Evolutionary conservation across 2,888 invertebrate species (phyloP), one percentile per base, ranked within the genome.

Genomic region (Pseudococcus viburni): DNA sequence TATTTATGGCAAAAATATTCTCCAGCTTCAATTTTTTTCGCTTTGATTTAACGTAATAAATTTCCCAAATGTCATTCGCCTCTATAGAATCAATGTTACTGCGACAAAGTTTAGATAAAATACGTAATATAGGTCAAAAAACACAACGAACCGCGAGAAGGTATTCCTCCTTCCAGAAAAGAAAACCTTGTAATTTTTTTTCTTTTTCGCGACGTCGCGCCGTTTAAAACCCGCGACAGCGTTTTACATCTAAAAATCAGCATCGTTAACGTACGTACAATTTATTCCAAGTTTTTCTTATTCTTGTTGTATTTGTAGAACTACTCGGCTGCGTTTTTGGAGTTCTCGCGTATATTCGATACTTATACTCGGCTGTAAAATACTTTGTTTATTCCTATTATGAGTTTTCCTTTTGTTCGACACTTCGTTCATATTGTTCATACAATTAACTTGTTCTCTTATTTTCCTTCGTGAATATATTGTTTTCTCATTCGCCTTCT

Each of bases 1-100:
- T 80, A 80, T 80, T 80, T 80, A 80, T 80, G 22, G 80, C 42
- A 80, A 80, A 80, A 12, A 80, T 80, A 80, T 80, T 80, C 80
- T 80, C 26, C 19, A 80, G 17, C n/a, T 42, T 80, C n/a, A 42
- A 26, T 42, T 42, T 42, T 80, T 39, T 80, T 42, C 12, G 6
- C 15, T 33, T 42, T 80, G 80, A 42, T 33, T 80, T 80, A 80
- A 19, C 42, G 80, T 80, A 42, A 80, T 80, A 80, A 80, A 80
- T 80, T 80, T 42, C 26, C 26, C 22, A 80, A 80, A 80, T 80
- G 42, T 42, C 42, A 80, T 80, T 80, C 26, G 19, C 80, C 33
- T 80, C 17, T 33, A 33, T 80, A 42, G 80, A 80, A 80, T 42
- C 42, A 42, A 80, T 42, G 39, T 42, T 80, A 42, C 42, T 80